Evolutionary conservation across 2,113 vertebrate genomes (phyloP), one percentile per base, ranked within the genome.

Genomic region (Podocnemis expansa): DNA sequence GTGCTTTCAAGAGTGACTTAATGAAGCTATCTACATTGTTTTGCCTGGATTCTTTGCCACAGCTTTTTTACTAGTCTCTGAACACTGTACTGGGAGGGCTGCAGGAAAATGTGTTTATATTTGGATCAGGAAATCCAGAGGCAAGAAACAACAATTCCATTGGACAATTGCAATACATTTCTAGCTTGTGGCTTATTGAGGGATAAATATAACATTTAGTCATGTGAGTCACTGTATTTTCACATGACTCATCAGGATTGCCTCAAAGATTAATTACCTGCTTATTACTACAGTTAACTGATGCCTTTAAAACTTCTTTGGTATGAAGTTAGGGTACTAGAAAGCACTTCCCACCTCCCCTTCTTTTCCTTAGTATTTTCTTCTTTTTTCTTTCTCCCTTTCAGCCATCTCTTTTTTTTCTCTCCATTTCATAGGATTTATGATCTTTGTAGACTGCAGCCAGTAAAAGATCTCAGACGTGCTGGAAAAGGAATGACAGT

Each of bases 261-360:
- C 73, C 43, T 76, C 73, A 27, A 45, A 24, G 43, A 70, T 70
- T 70, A 70, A 76, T 76, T 45, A 45, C 73, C 70, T 75, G 34
- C 56, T 76, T 76, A 16, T 45, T 76, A 27, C 45, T 76, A 76
- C 41, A 76, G 13, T 25, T 45, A 45, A 29, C 4, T 76, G 6
- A 75, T 75, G 41, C 41, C n/a, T 75, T 41, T 76, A 76, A 76
- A 6, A 45, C 43, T 38, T 70, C n/a, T 22, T 76, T 76, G 73
- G 22, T 76, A 45, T 41, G 73, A 29, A 41, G 45, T 76, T 76
- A 45, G 73, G 24, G 29, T 86, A 84, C 82, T 34, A 6, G 8
- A 10, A 9, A 11, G 73, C 6, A 67, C 0, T 0, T 92, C 8
- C 78, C 51, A 41, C 73, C 12, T 67, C 34, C 85, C 41, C 0